These are phyloP conservation scores for Eubasilissa splendida DNA, from an alignment of 2,888 invertebrate species.

Conservation along the genomic window DNA sequence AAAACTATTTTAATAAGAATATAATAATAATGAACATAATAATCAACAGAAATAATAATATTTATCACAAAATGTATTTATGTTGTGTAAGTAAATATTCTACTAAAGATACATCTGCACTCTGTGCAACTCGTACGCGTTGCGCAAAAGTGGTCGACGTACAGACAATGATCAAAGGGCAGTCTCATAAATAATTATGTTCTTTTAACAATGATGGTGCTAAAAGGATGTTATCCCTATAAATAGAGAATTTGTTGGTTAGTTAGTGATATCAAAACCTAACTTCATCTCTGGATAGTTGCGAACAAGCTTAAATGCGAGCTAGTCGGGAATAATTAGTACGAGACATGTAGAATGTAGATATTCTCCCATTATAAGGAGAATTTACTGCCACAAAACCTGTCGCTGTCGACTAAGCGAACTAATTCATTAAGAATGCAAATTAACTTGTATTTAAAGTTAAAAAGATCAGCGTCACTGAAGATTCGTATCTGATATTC, in stretches of 20 bases:
- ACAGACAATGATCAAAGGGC: not conserved
- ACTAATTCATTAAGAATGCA: slow-evolving; percentile 32
- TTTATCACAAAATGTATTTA: too few relatives aligned
- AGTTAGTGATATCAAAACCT: slow-evolving; percentile 6
- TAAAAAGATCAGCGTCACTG: too few relatives aligned
- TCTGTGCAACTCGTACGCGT: not conserved
- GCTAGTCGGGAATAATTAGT: slow-evolving; percentile 31
- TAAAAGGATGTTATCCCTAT: too few relatives aligned
- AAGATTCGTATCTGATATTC: too few relatives aligned
- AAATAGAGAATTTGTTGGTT: not conserved
- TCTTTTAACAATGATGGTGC: too few relatives aligned
- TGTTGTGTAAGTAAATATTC: too few relatives aligned
- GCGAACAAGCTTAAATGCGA: slow-evolving; percentile 3
- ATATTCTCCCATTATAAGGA: slow-evolving; percentile 18
- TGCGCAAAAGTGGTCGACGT: not conserved
- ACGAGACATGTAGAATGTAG: slow-evolving; percentile 25
- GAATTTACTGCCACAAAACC: slow-evolving; percentile 29
- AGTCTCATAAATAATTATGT: not conserved
- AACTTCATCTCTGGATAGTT: not conserved
- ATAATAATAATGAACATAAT: too few relatives aligned
- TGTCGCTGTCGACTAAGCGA: slow-evolving; percentile 28
- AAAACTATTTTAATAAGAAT: too few relatives aligned
- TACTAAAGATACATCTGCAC: too few relatives aligned
- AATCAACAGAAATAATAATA: too few relatives aligned
- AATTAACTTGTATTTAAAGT: slow-evolving; percentile 6